Evolutionary conservation across 2,113 vertebrate species (phyloP).

Genomic region (Tetraodon nigroviridis): DNA sequence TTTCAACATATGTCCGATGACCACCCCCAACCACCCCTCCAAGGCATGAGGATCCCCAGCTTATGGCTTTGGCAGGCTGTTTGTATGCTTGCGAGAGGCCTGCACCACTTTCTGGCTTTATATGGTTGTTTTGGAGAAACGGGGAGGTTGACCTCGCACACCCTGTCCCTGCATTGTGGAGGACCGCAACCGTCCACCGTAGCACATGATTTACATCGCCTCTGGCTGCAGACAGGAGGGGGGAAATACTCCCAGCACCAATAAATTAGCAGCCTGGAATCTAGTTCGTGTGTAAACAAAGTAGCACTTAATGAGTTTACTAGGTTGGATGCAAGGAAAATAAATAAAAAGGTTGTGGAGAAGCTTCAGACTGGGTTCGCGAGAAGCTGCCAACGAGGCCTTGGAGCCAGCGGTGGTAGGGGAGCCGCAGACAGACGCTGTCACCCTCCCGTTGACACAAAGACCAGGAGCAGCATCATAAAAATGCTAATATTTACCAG

Average conservation of each 20-base stretch:
- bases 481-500: slow-evolving; percentile 68
- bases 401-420: slow-evolving; percentile 7
- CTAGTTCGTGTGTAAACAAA: not conserved
- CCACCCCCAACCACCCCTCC: not conserved
- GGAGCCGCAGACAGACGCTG: slow-evolving; percentile 22
- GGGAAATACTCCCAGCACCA: slow-evolving; percentile 22
- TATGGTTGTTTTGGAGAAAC: slow-evolving; percentile 63
- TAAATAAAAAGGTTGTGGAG: not conserved
- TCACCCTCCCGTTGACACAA: slow-evolving; percentile 45
- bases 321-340: too few relatives aligned
- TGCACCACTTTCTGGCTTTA: slow-evolving; percentile 59
- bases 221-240: slow-evolving; percentile 23
- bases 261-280: slow-evolving; percentile 18
- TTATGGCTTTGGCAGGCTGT: slow-evolving; percentile 14
- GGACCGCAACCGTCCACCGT: slow-evolving; percentile 23
- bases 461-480: slow-evolving; percentile 54
- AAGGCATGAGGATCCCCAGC: slow-evolving; percentile 22
- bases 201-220: slow-evolving; percentile 43
- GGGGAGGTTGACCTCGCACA: slow-evolving; percentile 56
- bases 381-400: slow-evolving; percentile 1
- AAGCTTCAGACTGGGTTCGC: slow-evolving; percentile 11
- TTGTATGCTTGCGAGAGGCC: slow-evolving; percentile 1
- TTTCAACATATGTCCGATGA: slow-evolving; percentile 60
- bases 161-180: slow-evolving; percentile 45
- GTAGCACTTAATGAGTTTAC: not conserved